phyloP scores from a whole-genome alignment of 30 jellyfish, hydroid and myxozoan species.

The Rhopilema esculentum region DNA sequence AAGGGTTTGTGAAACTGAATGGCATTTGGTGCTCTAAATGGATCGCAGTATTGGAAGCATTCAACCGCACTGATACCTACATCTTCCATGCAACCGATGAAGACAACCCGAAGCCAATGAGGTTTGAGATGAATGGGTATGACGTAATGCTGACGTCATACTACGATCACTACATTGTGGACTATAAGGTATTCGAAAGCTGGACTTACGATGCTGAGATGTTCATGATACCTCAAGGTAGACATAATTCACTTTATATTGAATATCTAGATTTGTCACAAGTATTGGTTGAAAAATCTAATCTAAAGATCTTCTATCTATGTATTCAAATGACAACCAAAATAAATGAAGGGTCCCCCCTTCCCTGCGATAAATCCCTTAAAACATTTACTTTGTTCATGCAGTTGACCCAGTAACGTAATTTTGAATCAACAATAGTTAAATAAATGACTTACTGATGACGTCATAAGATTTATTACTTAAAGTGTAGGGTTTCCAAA shows the following conservation, averaged over 20 bases:
- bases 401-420: too few relatives aligned
- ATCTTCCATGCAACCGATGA: constrained; percentile 79
- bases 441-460: too few relatives aligned
- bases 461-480: too few relatives aligned
- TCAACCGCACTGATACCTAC: constrained; percentile 79
- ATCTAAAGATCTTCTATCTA: neutral
- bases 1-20: constrained; percentile 30
- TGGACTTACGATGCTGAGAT: constrained; percentile 64
- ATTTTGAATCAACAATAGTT: too few relatives aligned
- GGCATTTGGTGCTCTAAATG: constrained; percentile 75
- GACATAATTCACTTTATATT: neutral
- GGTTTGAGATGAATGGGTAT: constrained; percentile 88
- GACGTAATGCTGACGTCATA: constrained; percentile 82
- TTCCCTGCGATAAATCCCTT: too few relatives aligned
- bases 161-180: constrained; percentile 86
- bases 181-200: constrained; percentile 57
- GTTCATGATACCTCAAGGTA: constrained; percentile 87
- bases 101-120: constrained; percentile 62
- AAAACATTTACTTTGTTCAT: too few relatives aligned
- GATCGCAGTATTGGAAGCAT: constrained; percentile 42
- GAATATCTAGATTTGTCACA: neutral
- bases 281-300: neutral
- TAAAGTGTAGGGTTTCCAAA: too few relatives aligned
- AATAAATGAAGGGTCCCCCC: too few relatives aligned
- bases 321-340: neutral